These are phyloP conservation scores for Drosophila kohkoa DNA, from an alignment of 1,140 invertebrate genomes.

Conservation along the genomic window DNA sequence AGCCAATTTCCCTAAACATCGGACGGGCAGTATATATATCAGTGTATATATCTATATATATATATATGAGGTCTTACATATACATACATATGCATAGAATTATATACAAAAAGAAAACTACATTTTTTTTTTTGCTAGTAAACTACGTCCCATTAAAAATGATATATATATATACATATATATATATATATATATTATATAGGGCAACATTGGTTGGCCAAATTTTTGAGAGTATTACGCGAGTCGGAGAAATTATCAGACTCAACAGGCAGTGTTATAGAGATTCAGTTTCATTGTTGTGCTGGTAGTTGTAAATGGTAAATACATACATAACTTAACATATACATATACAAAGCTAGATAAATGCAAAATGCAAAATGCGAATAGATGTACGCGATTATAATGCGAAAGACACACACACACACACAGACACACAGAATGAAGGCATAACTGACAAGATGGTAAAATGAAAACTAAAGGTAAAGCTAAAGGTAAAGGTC, in stretches of 20 bases:
- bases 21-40: slow-evolving; percentile 35
- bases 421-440: slow-evolving; percentile 8
- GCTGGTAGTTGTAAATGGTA: slow-evolving; percentile 64
- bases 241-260: slow-evolving; percentile 9
- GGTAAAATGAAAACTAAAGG: slow-evolving; percentile 16
- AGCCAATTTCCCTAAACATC: slow-evolving; percentile 8
- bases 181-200: slow-evolving; percentile 41
- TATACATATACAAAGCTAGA: slow-evolving; percentile 29
- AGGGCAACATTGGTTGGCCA: slow-evolving; percentile 67
- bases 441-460: background rate
- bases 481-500: slow-evolving; percentile 10
- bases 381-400: slow-evolving; percentile 20
- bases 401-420: slow-evolving; percentile 6
- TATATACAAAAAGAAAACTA: slow-evolving; percentile 35
- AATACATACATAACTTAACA: slow-evolving; percentile 46
- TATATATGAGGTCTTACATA: slow-evolving; percentile 39
- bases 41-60: slow-evolving; percentile 33
- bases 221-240: slow-evolving; percentile 55
- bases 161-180: slow-evolving; percentile 24
- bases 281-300: slow-evolving; percentile 60
- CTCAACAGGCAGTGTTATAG: slow-evolving; percentile 15
- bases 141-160: slow-evolving; percentile 45
- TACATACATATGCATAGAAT: slow-evolving; percentile 43
- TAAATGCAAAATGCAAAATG: slow-evolving; percentile 12
- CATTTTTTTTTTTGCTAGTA: slow-evolving; percentile 52